Evolutionary conservation across 2,888 invertebrate genomes (phyloP).

Genomic region (Chydorus sphaericus): DNA sequence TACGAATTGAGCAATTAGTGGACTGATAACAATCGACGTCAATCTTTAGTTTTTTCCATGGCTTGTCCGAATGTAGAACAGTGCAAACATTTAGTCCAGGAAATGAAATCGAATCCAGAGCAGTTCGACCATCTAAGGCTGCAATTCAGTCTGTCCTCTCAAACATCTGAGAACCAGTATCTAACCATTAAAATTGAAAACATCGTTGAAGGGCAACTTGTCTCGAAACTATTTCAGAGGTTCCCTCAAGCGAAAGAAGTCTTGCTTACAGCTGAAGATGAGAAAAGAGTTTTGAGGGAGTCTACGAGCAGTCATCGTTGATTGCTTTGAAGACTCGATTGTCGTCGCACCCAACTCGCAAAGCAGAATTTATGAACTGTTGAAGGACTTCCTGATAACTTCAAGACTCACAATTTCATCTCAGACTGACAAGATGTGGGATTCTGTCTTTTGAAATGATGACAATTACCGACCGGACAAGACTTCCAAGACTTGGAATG

Average conservation of each 20-base stretch:
- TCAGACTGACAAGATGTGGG: too few species aligned
- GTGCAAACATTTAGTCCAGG: background rate
- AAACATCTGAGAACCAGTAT: background rate
- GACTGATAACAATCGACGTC: background rate
- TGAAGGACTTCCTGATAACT: background rate
- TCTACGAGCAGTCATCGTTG: background rate
- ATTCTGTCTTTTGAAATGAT: slow-evolving; percentile 1
- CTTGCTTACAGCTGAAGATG: background rate
- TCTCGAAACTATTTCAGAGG: background rate
- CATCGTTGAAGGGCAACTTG: background rate
- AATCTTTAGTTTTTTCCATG: background rate
- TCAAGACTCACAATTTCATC: background rate
- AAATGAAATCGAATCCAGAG: background rate
- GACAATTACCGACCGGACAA: slow-evolving; percentile 7
- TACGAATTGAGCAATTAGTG: background rate
- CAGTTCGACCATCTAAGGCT: background rate
- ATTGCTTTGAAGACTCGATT: background rate
- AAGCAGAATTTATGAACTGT: background rate
- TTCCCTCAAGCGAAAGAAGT: background rate
- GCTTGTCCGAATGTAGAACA: background rate
- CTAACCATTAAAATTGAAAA: background rate
- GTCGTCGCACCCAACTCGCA: background rate
- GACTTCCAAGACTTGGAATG: background rate
- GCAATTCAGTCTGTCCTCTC: background rate
- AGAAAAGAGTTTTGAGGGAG: background rate